These are phyloP conservation scores for Rhynchomys soricoides DNA, from an alignment of 2,113 vertebrate genomes.

Conservation along the genomic window DNA sequence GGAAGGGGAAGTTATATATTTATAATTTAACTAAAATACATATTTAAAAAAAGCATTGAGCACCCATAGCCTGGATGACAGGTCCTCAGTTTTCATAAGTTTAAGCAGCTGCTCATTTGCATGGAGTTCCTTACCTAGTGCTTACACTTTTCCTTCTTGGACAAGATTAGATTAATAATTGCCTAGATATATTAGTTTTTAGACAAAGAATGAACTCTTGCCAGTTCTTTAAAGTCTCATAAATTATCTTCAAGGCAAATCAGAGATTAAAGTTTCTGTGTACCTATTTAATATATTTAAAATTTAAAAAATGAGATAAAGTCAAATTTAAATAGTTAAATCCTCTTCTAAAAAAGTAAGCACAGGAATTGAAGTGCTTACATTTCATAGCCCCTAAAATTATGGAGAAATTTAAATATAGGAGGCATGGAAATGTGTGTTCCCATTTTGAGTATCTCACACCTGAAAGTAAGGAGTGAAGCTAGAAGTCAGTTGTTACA, in stretches of 20 bases:
- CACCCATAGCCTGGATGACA: neutral
- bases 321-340: neutral
- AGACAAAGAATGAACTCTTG: constrained; percentile 3
- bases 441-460: neutral
- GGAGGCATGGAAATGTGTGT: neutral
- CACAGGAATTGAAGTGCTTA: neutral
- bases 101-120: neutral
- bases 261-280: constrained; percentile 1
- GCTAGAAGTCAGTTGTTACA: neutral
- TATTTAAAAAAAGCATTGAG: neutral
- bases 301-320: neutral
- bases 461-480: fast-evolving
- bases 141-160: neutral
- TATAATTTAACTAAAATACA: neutral
- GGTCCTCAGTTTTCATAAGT: neutral
- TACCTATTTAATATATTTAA: neutral
- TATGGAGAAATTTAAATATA: neutral
- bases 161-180: constrained; percentile 4
- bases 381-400: constrained; percentile 4
- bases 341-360: neutral
- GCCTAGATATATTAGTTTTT: neutral
- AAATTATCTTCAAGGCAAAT: constrained; percentile 43
- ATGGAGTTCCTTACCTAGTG: neutral
- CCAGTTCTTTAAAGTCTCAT: constrained; percentile 35
- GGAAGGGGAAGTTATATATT: neutral